Conservation (phyloP, 92 coral and sea anemone genomes). For the Siderastrea radians region DNA sequence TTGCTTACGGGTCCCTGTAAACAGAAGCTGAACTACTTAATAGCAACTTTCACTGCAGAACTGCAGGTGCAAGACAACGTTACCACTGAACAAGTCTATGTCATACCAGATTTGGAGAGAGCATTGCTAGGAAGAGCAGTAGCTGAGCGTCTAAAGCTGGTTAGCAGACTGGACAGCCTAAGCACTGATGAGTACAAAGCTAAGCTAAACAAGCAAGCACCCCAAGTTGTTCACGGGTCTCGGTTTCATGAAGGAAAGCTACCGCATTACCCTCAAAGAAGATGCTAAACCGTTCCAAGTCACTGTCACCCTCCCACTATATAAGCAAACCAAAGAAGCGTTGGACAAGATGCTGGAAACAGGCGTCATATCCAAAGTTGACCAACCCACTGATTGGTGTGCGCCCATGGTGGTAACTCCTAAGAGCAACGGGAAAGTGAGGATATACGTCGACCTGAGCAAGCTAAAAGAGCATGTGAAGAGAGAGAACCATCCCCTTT, state of each 20-base stretch:
- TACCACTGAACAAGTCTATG: not conserved
- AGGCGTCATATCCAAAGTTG: too few species aligned
- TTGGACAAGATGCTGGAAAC: slow-evolving; percentile 25
- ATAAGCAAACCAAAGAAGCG: slow-evolving; percentile 26
- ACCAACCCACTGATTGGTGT: too few species aligned
- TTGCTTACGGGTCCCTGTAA: slow-evolving; percentile 58
- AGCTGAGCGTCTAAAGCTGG: slow-evolving; percentile 12
- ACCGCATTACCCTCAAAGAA: slow-evolving; percentile 33
- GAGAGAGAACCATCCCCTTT: too few species aligned
- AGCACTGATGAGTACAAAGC: slow-evolving; percentile 22
- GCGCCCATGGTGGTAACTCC: too few species aligned
- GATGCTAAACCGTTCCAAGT: slow-evolving; percentile 24
- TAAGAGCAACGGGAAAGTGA: not conserved
- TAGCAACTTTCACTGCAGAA: slow-evolving; percentile 35
- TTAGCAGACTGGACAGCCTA: slow-evolving; percentile 18
- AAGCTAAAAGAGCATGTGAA: too few species aligned
- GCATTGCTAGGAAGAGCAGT: slow-evolving; percentile 21
- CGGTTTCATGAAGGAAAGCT: slow-evolving; percentile 38
- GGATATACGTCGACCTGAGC: too few species aligned
- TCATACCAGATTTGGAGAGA: slow-evolving; percentile 5
- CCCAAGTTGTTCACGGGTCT: slow-evolving; percentile 51
- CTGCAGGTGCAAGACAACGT: slow-evolving; percentile 5
- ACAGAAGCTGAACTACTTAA: slow-evolving; percentile 35
- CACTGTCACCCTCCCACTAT: slow-evolving; percentile 21
- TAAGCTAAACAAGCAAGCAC: slow-evolving; percentile 18